These are phyloP conservation scores for Cyclura pinguis DNA, from an alignment of 2,797 vertebrate species.

Conservation along the genomic window DNA sequence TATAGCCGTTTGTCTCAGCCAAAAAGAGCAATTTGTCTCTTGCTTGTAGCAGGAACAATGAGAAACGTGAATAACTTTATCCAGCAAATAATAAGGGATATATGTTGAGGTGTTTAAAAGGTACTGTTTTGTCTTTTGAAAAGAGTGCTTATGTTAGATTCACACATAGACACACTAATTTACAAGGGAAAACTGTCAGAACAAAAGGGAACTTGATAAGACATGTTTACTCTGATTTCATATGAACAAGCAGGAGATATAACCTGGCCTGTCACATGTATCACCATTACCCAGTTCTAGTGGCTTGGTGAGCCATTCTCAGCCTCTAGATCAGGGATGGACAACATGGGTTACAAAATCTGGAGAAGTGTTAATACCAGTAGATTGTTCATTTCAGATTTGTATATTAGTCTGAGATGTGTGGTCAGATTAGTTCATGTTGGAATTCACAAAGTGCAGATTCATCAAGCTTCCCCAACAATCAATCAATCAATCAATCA, in stretches of 20 bases:
- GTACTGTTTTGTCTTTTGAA: conserved; percentile 50
- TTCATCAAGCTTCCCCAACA: neutral
- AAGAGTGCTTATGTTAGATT: neutral
- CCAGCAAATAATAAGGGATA: conserved; percentile 51
- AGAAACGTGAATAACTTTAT: conserved; percentile 52
- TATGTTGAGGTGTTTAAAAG: conserved; percentile 52
- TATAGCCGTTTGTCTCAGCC: conserved; percentile 62
- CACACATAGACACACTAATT: neutral
- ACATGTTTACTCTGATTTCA: neutral
- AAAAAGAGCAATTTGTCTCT: conserved; percentile 67
- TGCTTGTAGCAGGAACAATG: conserved; percentile 54
- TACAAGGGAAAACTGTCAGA: neutral
- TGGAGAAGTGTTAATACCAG: neutral
- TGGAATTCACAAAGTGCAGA: neutral
- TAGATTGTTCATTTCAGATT: neutral
- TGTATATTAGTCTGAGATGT: neutral
- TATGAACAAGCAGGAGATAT: neutral
- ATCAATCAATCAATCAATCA: neutral
- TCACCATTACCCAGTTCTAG: neutral
- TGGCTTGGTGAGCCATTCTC: neutral
- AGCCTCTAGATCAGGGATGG: neutral
- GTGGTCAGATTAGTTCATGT: neutral
- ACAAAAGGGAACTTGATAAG: neutral
- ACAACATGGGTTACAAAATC: neutral
- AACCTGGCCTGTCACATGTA: neutral